phyloP scores from a whole-genome alignment of 1,140 invertebrate genomes.

The Pseudomyrmex dendroicus region DNA sequence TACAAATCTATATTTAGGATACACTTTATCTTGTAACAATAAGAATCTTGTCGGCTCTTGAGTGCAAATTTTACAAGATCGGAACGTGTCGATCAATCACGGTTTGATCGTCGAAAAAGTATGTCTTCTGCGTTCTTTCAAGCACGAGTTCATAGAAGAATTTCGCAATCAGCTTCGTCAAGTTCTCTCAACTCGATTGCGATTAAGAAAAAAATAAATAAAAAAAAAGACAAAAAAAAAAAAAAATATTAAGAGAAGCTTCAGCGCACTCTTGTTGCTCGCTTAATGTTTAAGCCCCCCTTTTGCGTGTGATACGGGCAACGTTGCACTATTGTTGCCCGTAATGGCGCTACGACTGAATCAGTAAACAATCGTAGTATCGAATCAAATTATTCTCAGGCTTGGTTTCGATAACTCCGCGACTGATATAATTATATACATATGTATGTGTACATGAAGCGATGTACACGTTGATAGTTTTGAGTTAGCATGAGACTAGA shows the following conservation, averaged over 20 bases:
- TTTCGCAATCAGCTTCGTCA: neutral
- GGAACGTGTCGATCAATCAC: neutral
- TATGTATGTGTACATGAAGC: slow-evolving; percentile 23
- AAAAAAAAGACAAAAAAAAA: neutral
- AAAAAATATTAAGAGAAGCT: neutral
- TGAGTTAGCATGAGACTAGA: slow-evolving; percentile 63
- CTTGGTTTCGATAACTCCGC: slow-evolving; percentile 48
- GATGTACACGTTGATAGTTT: slow-evolving; percentile 42
- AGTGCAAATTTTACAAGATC: neutral
- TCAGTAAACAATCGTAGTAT: slow-evolving; percentile 68
- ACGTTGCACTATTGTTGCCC: neutral
- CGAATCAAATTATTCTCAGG: slow-evolving; percentile 64
- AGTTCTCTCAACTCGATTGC: neutral
- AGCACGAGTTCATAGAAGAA: neutral
- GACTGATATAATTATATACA: slow-evolving; percentile 58
- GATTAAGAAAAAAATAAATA: neutral
- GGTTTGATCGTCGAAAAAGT: neutral
- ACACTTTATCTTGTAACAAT: neutral
- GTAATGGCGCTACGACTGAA: slow-evolving; percentile 64
- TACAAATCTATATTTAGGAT: slow-evolving; percentile 2
- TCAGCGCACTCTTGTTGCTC: slow-evolving; percentile 51
- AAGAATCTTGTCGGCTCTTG: neutral
- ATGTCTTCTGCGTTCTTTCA: neutral
- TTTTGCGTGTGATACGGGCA: slow-evolving; percentile 44
- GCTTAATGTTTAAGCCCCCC: slow-evolving; percentile 52